Conservation (phyloP, 2,113 vertebrate genomes). For the Rhinolophus ferrumequinum region DNA sequence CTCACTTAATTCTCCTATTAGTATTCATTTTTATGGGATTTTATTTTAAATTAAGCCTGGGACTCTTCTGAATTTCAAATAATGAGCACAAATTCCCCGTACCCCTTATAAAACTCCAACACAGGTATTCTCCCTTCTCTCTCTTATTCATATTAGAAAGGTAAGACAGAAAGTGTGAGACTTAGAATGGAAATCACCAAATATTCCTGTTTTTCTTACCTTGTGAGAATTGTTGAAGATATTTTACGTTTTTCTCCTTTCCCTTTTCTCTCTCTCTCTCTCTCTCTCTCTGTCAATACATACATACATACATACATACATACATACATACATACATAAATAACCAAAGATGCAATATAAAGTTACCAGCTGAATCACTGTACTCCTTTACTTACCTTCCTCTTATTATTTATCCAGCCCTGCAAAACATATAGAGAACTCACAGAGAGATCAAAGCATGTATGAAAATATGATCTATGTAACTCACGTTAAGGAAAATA, state of each 20-base stretch:
- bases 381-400: not conserved
- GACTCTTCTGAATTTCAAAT: not conserved
- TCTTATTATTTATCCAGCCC: not conserved
- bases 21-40: not conserved
- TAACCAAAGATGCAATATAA: not conserved
- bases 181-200: not conserved
- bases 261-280: not conserved
- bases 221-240: not conserved
- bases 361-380: not conserved
- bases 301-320: not conserved
- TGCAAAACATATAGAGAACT: not conserved
- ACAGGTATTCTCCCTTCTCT: not conserved
- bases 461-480: not conserved
- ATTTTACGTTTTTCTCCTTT: not conserved
- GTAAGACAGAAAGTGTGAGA: not conserved
- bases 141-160: not conserved
- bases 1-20: not conserved
- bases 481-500: not conserved
- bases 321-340: not conserved
- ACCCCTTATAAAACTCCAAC: not conserved
- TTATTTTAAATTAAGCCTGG: not conserved
- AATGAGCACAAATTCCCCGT: not conserved
- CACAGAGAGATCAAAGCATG: not conserved
- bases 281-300: not conserved
- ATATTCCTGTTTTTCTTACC: not conserved